Conservation (phyloP, 2,113 vertebrate species). For the Lepisosteus osseus region DNA sequence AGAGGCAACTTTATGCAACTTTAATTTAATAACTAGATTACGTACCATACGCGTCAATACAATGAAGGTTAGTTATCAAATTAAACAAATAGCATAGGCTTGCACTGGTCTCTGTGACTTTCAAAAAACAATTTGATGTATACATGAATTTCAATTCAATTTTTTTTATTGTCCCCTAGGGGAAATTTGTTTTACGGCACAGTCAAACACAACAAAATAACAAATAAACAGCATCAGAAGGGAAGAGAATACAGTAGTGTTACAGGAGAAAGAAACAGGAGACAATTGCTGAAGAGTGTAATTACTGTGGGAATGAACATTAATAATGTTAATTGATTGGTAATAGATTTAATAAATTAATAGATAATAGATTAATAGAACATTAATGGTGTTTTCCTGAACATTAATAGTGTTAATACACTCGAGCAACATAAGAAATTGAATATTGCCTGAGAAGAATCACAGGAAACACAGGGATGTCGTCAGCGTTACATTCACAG, state of each 20-base stretch:
- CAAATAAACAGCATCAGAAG: no score
- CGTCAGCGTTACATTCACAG: no score
- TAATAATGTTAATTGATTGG: no score
- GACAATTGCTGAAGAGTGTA: no score
- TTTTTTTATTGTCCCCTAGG: neutral
- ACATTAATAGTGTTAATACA: conserved; percentile 39
- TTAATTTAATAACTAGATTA: conserved; percentile 55
- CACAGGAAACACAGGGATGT: no score
- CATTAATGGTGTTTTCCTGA: neutral
- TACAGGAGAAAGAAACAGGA: no score
- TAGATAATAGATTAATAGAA: no score
- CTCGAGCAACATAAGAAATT: conserved; percentile 54
- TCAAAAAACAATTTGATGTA: conserved; percentile 34
- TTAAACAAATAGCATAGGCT: conserved; percentile 55
- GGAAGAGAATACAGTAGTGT: no score
- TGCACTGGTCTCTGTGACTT: conserved; percentile 26
- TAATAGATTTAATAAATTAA: no score
- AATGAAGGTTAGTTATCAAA: conserved; percentile 47
- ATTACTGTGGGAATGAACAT: no score
- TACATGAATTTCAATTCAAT: conserved; percentile 33
- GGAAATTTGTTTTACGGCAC: no score
- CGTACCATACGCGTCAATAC: conserved; percentile 42
- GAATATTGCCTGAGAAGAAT: conserved; percentile 19
- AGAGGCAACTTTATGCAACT: conserved; percentile 49
- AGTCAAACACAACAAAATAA: no score